phyloP scores from a whole-genome alignment of 2,888 invertebrate species.

The Apoda limacodes region DNA sequence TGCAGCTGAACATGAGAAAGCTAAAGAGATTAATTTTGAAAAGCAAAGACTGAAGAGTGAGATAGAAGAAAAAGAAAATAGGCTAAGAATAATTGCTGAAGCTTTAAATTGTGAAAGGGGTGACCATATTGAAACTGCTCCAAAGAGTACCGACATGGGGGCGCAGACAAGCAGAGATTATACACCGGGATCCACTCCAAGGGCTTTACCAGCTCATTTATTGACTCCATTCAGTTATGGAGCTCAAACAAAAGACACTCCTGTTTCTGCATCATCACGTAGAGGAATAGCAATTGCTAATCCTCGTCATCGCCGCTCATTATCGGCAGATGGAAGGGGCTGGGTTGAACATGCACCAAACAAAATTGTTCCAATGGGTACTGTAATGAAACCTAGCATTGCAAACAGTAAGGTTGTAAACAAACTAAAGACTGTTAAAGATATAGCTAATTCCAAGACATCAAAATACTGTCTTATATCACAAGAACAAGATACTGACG shows the following conservation, averaged over 20 bases:
- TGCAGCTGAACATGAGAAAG: constrained; percentile 80
- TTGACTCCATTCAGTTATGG: constrained; percentile 51
- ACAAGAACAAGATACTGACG: constrained; percentile 92
- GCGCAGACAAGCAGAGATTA: constrained; percentile 53
- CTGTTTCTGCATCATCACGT: constrained; percentile 44
- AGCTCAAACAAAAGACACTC: constrained; percentile 39
- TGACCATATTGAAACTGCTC: constrained; percentile 29
- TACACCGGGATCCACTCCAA: constrained; percentile 55
- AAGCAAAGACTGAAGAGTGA: constrained; percentile 44
- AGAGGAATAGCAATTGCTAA: constrained; percentile 78
- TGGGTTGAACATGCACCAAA: constrained; percentile 94
- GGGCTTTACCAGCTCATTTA: constrained; percentile 54
- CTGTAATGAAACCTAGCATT: constrained; percentile 88
- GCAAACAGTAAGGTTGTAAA: constrained; percentile 86
- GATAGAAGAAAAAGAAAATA: constrained; percentile 55
- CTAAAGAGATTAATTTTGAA: constrained; percentile 71
- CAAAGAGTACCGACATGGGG: constrained; percentile 36
- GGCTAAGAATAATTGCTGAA: constrained; percentile 52
- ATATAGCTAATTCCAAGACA: constrained; percentile 75
- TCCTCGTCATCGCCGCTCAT: constrained; percentile 81
- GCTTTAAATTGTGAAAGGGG: constrained; percentile 41
- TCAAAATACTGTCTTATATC: constrained; percentile 93
- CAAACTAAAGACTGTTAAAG: constrained; percentile 83
- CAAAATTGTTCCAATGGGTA: constrained; percentile 85
- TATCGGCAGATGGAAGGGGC: constrained; percentile 79